A percentile compares a stretch with the other conserved stretches of the same genome.
Conservation (phyloP, 2,888 invertebrate species). For the Xylophagus ater region DNA sequence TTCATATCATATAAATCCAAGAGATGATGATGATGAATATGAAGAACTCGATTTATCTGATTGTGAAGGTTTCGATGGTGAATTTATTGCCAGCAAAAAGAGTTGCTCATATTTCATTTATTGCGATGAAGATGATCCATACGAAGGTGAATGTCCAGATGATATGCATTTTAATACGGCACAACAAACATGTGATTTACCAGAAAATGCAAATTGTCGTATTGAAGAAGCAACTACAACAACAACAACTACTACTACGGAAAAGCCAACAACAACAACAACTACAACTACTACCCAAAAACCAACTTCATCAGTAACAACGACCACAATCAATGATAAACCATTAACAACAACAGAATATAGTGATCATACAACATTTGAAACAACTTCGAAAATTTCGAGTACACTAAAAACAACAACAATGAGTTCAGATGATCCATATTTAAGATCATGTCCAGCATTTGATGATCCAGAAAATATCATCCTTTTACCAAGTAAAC, state of each 20-base stretch:
- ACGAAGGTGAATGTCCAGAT: slow-evolving; percentile 26
- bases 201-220: slow-evolving; percentile 25
- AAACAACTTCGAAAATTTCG: neutral
- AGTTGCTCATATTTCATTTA: slow-evolving; percentile 27
- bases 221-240: slow-evolving; percentile 7
- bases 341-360: neutral
- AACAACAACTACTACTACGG: slow-evolving; percentile 6
- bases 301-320: slow-evolving; percentile 1
- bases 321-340: neutral
- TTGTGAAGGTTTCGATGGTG: slow-evolving; percentile 24
- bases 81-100: slow-evolving; percentile 21
- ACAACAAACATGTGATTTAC: slow-evolving; percentile 22
- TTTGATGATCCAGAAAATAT: slow-evolving; percentile 24
- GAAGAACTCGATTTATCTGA: too few relatives aligned
- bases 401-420: neutral
- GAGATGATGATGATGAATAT: too few relatives aligned
- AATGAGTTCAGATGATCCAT: slow-evolving; percentile 7
- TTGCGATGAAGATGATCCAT: slow-evolving; percentile 25
- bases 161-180: slow-evolving; percentile 15
- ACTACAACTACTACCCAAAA: neutral
- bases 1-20: too few relatives aligned
- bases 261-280: neutral
- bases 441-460: slow-evolving; percentile 26
- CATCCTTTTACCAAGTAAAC: slow-evolving; percentile 24
- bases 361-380: neutral